Evolutionary conservation across 2,797 vertebrate genomes (phyloP).

Genomic region (Diceros bicornis): DNA sequence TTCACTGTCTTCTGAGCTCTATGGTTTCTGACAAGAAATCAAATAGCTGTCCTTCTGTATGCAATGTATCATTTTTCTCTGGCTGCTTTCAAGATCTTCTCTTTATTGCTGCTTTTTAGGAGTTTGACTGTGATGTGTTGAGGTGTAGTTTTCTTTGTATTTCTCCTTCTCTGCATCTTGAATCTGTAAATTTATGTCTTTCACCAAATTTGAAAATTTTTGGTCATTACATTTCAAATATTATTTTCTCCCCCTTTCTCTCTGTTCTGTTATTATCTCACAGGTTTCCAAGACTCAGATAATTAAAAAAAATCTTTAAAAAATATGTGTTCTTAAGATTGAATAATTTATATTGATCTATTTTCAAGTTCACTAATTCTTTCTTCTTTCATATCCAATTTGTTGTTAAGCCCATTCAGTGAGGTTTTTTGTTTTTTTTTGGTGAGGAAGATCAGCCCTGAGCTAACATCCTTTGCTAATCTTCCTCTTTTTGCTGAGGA

Average conservation of each 20-base stretch:
- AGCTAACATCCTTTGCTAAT: no score
- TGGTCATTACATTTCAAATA: not conserved
- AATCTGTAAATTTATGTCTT: not conserved
- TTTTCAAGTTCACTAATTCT: not conserved
- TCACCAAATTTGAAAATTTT: not conserved
- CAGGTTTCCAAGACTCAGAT: not conserved
- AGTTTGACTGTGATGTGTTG: not conserved
- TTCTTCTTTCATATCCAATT: not conserved
- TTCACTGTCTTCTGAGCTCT: not conserved
- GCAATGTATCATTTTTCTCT: not conserved
- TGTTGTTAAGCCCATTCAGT: not conserved
- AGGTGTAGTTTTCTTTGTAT: not conserved
- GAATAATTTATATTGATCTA: not conserved
- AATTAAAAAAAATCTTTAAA: not conserved
- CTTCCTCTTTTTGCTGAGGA: no score
- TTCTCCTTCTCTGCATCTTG: not conserved
- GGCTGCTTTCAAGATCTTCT: not conserved
- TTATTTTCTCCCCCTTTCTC: not conserved
- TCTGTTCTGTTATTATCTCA: not conserved
- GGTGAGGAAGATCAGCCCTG: no score
- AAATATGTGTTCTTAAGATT: not conserved
- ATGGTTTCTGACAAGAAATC: not conserved
- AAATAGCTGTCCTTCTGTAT: not conserved
- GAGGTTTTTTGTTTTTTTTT: not conserved
- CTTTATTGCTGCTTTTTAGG: constrained; percentile 14